A percentile compares a stretch with the other conserved stretches of the same genome.
Conservation (phyloP, 1,140 invertebrate genomes). For the Odontomachus brunneus region DNA sequence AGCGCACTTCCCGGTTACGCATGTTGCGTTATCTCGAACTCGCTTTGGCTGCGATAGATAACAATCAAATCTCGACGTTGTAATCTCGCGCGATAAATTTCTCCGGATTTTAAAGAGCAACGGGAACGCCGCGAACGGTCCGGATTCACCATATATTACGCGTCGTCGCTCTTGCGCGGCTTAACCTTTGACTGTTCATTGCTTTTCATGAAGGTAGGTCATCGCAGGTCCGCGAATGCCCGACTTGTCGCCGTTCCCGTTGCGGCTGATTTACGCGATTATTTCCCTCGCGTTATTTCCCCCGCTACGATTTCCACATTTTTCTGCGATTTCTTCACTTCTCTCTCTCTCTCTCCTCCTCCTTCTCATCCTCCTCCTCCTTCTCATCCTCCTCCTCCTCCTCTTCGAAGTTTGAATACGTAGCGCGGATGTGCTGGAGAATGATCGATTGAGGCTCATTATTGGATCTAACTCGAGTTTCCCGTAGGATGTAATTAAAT, state of each 20-base stretch:
- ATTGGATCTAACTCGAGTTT: too few relatives aligned
- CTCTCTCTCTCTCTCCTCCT: too few relatives aligned
- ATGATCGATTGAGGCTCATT: too few relatives aligned
- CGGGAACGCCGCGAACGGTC: neutral
- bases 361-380: too few relatives aligned
- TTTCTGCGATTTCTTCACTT: too few relatives aligned
- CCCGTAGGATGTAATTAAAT: too few relatives aligned
- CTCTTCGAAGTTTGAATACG: too few relatives aligned
- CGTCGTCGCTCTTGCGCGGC: neutral
- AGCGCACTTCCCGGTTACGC: neutral
- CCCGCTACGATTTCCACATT: too few relatives aligned
- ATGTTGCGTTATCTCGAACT: neutral
- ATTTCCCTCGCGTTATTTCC: too few relatives aligned
- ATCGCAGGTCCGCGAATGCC: neutral
- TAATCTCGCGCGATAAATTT: slow-evolving; percentile 5
- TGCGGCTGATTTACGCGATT: too few relatives aligned
- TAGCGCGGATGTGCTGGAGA: too few relatives aligned
- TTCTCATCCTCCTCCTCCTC: too few relatives aligned
- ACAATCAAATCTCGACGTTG: neutral
- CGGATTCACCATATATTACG: neutral
- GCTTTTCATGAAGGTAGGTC: slow-evolving; percentile 7
- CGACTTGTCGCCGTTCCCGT: neutral
- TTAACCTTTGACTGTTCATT: slow-evolving; percentile 19
- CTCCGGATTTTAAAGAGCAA: neutral
- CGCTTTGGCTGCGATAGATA: neutral